Conservation (phyloP, 2,888 invertebrate species). For the Villa cingulata region DNA sequence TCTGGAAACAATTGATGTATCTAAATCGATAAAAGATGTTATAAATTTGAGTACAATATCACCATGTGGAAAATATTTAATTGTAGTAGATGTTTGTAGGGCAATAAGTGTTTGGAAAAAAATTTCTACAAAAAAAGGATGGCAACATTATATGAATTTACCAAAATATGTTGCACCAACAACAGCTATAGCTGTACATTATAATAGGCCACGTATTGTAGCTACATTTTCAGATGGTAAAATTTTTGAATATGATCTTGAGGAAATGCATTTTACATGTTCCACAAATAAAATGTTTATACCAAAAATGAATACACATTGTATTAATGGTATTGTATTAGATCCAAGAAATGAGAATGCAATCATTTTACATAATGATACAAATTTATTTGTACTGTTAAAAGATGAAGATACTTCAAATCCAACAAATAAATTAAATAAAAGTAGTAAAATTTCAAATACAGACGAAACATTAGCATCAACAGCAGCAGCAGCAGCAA, state of each 20-base stretch:
- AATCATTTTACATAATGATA: constrained; percentile 60
- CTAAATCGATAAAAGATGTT: constrained; percentile 39
- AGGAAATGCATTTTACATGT: constrained; percentile 45
- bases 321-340: constrained; percentile 45
- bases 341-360: constrained; percentile 50
- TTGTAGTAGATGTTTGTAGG: constrained; percentile 51
- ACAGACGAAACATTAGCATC: background rate
- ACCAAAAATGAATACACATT: constrained; percentile 34
- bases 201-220: constrained; percentile 44
- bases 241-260: constrained; percentile 65
- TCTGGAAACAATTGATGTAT: constrained; percentile 29
- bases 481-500: too few species aligned
- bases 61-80: constrained; percentile 45
- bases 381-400: constrained; percentile 33
- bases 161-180: constrained; percentile 58
- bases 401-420: constrained; percentile 16
- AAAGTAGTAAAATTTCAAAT: background rate
- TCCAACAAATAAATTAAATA: background rate
- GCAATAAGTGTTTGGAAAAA: constrained; percentile 51
- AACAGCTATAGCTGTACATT: constrained; percentile 57
- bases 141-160: constrained; percentile 42
- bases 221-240: constrained; percentile 68
- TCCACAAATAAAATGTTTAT: constrained; percentile 46
- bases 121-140: constrained; percentile 30
- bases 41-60: constrained; percentile 42